Evolutionary conservation across 2,113 vertebrate genomes (phyloP).

Genomic region (Menidia beryllina): DNA sequence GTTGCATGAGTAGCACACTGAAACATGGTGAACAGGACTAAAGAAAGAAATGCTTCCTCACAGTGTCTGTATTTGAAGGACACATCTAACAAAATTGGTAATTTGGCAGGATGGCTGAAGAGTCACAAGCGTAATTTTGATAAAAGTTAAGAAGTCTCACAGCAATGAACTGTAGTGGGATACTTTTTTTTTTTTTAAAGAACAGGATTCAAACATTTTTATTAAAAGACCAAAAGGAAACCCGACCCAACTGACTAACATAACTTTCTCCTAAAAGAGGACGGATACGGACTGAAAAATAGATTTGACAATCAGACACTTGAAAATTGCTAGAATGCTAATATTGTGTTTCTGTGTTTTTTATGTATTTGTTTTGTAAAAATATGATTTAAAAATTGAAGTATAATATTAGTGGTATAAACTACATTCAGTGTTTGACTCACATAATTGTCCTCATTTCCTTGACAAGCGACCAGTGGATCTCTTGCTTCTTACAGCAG

Average conservation of each 20-base stretch:
- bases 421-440: conserved; percentile 5
- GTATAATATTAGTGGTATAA: too few relatives aligned
- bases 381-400: too few relatives aligned
- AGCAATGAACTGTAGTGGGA: neutral
- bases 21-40: neutral
- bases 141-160: neutral
- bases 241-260: too few relatives aligned
- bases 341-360: neutral
- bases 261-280: too few relatives aligned
- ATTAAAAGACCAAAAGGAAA: too few relatives aligned
- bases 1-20: neutral
- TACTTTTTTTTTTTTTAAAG: too few relatives aligned
- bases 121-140: neutral
- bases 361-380: neutral
- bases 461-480: conserved; percentile 49
- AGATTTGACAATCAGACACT: too few relatives aligned
- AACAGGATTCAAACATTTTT: too few relatives aligned
- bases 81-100: too few relatives aligned
- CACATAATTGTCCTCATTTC: conserved; percentile 58
- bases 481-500: conserved; percentile 55
- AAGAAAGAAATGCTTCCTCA: neutral
- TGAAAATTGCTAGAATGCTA: too few relatives aligned
- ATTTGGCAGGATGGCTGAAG: neutral
- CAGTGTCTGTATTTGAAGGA: too few relatives aligned
- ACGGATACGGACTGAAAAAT: too few relatives aligned